Percentiles rank a stretch among this genome's conserved stretches.
These are phyloP conservation scores for Orius insidiosus DNA, from an alignment of 1,140 invertebrate genomes.

Conservation along the genomic window DNA sequence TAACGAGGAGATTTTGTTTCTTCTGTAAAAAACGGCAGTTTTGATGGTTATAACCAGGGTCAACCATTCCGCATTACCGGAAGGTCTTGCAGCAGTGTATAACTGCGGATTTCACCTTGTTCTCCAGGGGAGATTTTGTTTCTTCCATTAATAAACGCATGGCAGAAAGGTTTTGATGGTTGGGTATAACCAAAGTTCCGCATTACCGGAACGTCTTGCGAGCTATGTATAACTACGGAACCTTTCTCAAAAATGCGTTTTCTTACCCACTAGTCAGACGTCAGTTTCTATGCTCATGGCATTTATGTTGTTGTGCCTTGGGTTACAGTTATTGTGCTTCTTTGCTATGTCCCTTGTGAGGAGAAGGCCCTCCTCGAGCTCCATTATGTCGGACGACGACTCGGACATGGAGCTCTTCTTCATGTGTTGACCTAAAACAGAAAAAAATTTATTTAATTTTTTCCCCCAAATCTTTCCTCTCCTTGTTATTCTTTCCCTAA, in stretches of 20 bases:
- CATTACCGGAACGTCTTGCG: no score
- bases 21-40: no score
- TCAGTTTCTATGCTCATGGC: slow-evolving; percentile 88
- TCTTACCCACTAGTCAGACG: slow-evolving; percentile 85
- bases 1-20: no score
- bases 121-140: no score
- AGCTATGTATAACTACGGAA: no score
- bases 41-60: no score
- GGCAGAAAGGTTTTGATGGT: no score
- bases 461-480: neutral
- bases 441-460: neutral
- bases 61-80: no score
- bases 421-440: slow-evolving; percentile 59
- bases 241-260: neutral
- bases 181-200: no score
- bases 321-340: slow-evolving; percentile 50
- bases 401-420: slow-evolving; percentile 82
- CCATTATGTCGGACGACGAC: slow-evolving; percentile 88
- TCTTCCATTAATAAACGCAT: no score
- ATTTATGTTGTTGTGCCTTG: slow-evolving; percentile 71
- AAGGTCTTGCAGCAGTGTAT: no score
- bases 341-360: slow-evolving; percentile 56
- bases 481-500: neutral
- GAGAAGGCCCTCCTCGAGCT: slow-evolving; percentile 77
- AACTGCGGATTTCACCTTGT: no score